These are phyloP conservation scores for Copidosoma floridanum DNA, from an alignment of 1,140 invertebrate genomes.

Conservation along the genomic window DNA sequence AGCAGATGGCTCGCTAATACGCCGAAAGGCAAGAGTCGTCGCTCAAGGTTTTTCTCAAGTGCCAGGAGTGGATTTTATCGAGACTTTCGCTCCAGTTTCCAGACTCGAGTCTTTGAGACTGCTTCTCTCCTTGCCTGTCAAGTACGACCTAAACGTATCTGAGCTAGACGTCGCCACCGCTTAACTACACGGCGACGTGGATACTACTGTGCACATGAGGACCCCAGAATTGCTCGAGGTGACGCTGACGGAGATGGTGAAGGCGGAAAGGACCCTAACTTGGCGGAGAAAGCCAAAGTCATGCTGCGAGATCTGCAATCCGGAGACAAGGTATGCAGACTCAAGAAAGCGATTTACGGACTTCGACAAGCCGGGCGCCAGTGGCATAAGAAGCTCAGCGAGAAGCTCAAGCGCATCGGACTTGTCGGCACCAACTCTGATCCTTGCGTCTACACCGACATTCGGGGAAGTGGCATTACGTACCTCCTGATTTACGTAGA, in stretches of 20 bases:
- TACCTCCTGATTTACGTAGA: too few relatives aligned
- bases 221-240: background rate
- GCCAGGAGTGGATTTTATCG: constrained; percentile 23
- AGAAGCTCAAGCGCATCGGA: too few relatives aligned
- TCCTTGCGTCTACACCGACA: too few relatives aligned
- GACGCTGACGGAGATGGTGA: background rate
- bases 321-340: too few relatives aligned
- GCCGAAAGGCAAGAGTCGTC: constrained; percentile 27
- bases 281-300: background rate
- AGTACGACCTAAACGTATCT: background rate
- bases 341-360: constrained; percentile 12
- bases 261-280: background rate
- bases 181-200: constrained; percentile 30
- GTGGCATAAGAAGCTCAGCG: constrained; percentile 7
- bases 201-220: constrained; percentile 13
- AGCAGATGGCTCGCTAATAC: constrained; percentile 8
- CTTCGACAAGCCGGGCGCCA: constrained; percentile 3
- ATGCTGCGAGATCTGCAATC: background rate
- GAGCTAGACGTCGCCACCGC: constrained; percentile 17
- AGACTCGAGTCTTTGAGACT: constrained; percentile 3
- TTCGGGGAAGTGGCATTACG: too few relatives aligned
- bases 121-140: background rate
- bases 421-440: too few relatives aligned
- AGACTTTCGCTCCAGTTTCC: constrained; percentile 24
- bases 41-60: constrained; percentile 29